Evolutionary conservation across 2,113 vertebrate genomes (phyloP), one percentile per base, ranked within the genome.

Genomic region (Xyliphius kryptos): DNA sequence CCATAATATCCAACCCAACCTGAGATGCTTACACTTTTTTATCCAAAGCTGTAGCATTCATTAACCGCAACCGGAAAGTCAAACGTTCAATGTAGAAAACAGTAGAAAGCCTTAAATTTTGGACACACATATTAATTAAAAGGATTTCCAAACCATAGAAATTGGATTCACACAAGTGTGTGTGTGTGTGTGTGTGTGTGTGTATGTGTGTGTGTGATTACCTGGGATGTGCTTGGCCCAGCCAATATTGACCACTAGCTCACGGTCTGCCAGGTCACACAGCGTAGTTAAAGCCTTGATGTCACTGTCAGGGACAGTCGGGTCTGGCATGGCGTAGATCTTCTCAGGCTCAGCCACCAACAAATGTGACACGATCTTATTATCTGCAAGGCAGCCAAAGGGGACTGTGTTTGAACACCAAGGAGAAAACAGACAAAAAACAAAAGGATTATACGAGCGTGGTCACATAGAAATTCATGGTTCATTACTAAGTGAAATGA

Each of bases 181-280:
- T 43, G 32, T 36, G 16, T 51, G 51, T 16, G 63, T 44, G 38
- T 52, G 19, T 41, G 16, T 10, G 9, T 59, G 54, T 36, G 50
- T 20, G 26, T 44, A 37, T 16, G 44, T 46, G 48, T 43, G 5
- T 9, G 13, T 32, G 44, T 4, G 1, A 67, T 63, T 82, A 98
- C 96, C 96, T 91, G 96, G 96, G 88, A 98, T 98, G 83, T 98
- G 96, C 70, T 99, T 99, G 70, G 96, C 96, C 95, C 95, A 98
- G 82, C 96, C 95, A 65, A 98, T 99, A 88, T 97, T 99, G 78
- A 98, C 95, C 77, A 99, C 95, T 79, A 99, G 77, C 78, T 99
- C 95, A 56, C 95, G 87, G 83, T 99, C 96, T 0, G 96, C 96
- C 84, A 99, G 86, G 85, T 99, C 96, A 64, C 96, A 98, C 77